phyloP scores from a whole-genome alignment of 2,113 vertebrate species.

The Colossoma macropomum region DNA sequence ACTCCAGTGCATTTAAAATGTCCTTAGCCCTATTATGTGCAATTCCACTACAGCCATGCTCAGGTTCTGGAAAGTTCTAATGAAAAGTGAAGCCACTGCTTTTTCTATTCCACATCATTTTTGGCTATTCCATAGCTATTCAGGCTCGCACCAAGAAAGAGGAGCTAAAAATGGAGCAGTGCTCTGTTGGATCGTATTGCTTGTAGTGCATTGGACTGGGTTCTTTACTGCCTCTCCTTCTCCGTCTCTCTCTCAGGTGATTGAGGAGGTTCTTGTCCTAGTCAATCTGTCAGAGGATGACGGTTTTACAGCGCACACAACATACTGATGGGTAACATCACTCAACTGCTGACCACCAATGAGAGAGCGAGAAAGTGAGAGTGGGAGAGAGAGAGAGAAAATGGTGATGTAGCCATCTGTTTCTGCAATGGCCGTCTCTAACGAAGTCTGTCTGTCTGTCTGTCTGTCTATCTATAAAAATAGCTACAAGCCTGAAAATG shows the following conservation, averaged over 20 bases:
- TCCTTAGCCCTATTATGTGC: not conserved
- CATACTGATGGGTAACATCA: conserved; percentile 78
- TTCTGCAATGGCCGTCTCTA: conserved; percentile 30
- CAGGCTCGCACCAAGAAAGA: not conserved
- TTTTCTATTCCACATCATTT: conserved; percentile 51
- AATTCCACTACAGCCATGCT: not conserved
- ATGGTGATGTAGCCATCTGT: conserved; percentile 47
- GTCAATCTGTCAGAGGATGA: conserved; percentile 82
- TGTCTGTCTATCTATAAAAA: not conserved
- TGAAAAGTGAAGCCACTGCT: conserved; percentile 24
- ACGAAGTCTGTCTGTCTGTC: not conserved
- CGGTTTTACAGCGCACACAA: conserved; percentile 85
- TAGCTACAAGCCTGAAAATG: no score
- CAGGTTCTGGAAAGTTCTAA: conserved; percentile 23
- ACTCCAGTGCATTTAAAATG: not conserved
- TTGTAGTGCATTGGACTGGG: not conserved
- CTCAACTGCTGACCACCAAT: conserved; percentile 74
- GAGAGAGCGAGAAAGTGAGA: conserved; percentile 45
- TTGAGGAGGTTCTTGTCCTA: conserved; percentile 75
- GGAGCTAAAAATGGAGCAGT: not conserved
- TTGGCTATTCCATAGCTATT: not conserved
- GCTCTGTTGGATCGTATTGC: not conserved
- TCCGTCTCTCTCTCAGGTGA: conserved; percentile 62
- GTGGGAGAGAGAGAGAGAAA: conserved; percentile 55
- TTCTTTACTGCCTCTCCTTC: conserved; percentile 4